Base-by-base conservation (phyloP, 2,888 invertebrate genomes). In the Callyntrura sp. region DNA sequence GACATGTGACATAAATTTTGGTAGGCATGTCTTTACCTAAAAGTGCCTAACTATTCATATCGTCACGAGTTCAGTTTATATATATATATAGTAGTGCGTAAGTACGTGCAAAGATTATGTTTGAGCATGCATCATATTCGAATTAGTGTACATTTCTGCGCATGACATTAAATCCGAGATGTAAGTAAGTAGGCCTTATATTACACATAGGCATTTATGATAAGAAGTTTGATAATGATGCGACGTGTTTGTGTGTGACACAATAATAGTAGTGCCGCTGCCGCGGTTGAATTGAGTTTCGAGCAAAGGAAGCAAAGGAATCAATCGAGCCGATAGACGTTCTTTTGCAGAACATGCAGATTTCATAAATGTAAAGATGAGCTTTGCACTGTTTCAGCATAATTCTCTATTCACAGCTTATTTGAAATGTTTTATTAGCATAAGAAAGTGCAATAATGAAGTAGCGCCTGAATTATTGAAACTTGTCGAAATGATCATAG, bases 241-340 rank as follows among this genome's bases (percentile, higher is more conserved):
- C 35, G 28, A 35, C 35, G 68, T 68, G n/a, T 35, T 4, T 35
- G 68, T 68, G 12, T 65, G 35, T 68, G 65, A 23, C 65, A 65
- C 65, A 23, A 25, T 12, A n/a, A 2, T 11, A 51, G n/a, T 35
- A 35, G 35, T 35, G n/a, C 20, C 20, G 2, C 28, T 2, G 28
- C 25, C 11, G 23, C 65, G 23, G 62, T 5, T 65, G 9, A 65
- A 65, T 20, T 1, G 17, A n/a, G 8, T 60, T 20, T 17, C 25
- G 11, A 28, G 25, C 12, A 65, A 65, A 25, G 14, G 23, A 25
- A 8, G 25, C 12, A 65, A 65, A 25, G 14, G 23, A 25, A 8
- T 65, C 14, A 65, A 23, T 60, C 1, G 57, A 17, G n/a, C 17
- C 20, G 17, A 60, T 60, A 8, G 23, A 11, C 25, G n/a, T 62